Base-by-base conservation (phyloP, 2,113 vertebrate species). In the Cisticola juncidis region DNA sequence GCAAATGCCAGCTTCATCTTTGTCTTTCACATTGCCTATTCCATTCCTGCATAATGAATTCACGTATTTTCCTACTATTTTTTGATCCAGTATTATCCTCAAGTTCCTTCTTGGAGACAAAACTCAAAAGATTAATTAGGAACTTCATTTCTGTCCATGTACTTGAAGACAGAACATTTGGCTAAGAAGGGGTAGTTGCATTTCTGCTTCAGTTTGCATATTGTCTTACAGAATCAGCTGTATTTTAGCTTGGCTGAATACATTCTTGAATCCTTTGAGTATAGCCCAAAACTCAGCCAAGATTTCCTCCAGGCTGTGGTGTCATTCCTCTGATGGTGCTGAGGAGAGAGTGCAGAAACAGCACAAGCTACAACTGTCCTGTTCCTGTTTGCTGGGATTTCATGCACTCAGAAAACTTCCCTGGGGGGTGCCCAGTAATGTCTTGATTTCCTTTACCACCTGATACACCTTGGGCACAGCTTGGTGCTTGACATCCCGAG, bases 391-490 rank as follows among this genome's bases (percentile, higher is more conserved):
- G 17, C 5, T 56, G 58, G 14, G 9, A 1, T 26, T 82, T 45
- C 11, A 7, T 53, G 8, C 15, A 26, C n/a, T 33, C 20, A 5
- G 38, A 21, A 15, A 22, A 17, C 33, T 24, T 48, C 23, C 31
- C 33, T 0, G 0, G 2, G 19, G 9, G 28, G 8, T 31, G 25
- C 23, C 14, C 15, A 15, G 3, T 4, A 7, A 26, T 7, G 14
- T 11, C 36, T 74, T 40, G 21, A 7, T 51, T 72, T 68, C 24
- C 40, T 73, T 72, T 44, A 61, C 24, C 29, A 6, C 12, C 14
- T 7, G 1, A 5, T 35, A 24, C 18, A 5, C 1, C 1, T 24
- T 60, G 35, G 38, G 13, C 10, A 11, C 25, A 4, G 2, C 25
- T 31, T 25, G 10, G 6, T 73, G 15, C 23, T 62, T 53, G 8